These are phyloP conservation scores for Phocoena sinus DNA, from an alignment of 2,113 vertebrate genomes.

Conservation along the genomic window DNA sequence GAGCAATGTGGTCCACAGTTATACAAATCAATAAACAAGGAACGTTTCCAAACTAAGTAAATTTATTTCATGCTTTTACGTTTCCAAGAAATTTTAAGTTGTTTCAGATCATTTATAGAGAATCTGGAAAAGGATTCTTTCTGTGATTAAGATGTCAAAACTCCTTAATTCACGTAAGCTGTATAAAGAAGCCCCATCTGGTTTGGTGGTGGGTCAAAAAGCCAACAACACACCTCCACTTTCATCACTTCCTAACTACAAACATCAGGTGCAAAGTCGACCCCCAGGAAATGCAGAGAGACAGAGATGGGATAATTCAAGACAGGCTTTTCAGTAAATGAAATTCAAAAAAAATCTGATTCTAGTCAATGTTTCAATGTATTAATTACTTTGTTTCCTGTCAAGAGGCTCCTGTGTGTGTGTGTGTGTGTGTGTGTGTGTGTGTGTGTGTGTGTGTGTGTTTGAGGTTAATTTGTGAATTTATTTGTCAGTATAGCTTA, in stretches of 20 bases:
- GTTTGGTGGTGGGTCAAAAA: not conserved
- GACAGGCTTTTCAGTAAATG: not conserved
- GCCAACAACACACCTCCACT: not conserved
- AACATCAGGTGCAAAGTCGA: not conserved
- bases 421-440: no score
- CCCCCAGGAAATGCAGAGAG: constrained; percentile 21
- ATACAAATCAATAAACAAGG: not conserved
- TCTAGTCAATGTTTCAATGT: not conserved
- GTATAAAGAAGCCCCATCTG: not conserved
- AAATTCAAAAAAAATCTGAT: not conserved
- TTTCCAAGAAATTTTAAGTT: constrained; percentile 3
- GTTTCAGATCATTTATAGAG: constrained; percentile 16
- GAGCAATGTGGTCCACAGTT: not conserved
- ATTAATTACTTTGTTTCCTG: not conserved
- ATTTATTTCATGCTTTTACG: not conserved
- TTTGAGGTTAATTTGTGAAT: not conserved
- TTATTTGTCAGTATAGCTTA: not conserved
- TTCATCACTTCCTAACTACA: constrained; percentile 30
- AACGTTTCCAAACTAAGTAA: not conserved
- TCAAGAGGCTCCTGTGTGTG: not conserved
- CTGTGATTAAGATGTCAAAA: constrained; percentile 10
- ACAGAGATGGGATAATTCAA: constrained; percentile 25
- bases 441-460: no score
- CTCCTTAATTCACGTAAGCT: not conserved
- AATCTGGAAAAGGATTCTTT: not conserved